These are phyloP conservation scores for Esox lucius DNA, from an alignment of 2,797 vertebrate species.

Conservation along the genomic window DNA sequence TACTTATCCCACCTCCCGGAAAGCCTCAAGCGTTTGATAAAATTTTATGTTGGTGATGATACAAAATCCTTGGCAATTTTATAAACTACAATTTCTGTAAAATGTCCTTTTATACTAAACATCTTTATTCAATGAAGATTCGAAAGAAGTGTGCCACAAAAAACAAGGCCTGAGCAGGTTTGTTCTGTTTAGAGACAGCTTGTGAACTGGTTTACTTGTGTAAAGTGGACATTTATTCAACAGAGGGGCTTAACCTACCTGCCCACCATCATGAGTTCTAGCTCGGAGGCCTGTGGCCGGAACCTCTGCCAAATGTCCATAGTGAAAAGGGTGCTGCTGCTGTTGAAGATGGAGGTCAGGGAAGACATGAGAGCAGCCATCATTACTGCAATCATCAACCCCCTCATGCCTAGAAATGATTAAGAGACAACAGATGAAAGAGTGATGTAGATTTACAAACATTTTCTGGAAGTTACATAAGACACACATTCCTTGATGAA, in stretches of 20 bases:
- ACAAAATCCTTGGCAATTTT: neutral
- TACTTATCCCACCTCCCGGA: no score
- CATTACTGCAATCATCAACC: conserved; percentile 94
- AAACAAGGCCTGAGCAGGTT: neutral
- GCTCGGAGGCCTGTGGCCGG: conserved; percentile 78
- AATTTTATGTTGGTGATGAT: neutral
- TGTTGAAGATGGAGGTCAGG: conserved; percentile 96
- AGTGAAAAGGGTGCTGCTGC: conserved; percentile 91
- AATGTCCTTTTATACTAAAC: neutral
- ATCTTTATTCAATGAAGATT: neutral
- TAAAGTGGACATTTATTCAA: neutral
- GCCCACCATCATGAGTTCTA: conserved; percentile 22
- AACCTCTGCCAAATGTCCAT: conserved; percentile 88
- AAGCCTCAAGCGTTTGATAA: no score
- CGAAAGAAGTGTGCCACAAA: neutral
- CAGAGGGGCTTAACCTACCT: conserved; percentile 28
- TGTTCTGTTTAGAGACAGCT: neutral
- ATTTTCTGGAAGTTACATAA: neutral
- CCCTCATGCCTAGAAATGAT: conserved; percentile 82
- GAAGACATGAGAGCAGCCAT: conserved; percentile 95
- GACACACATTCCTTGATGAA: neutral
- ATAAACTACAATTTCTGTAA: neutral
- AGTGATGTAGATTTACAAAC: neutral
- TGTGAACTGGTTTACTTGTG: neutral
- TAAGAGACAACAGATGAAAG: conserved; percentile 1